Conservation (phyloP, 2,113 vertebrate genomes). For the Bos javanicus region DNA sequence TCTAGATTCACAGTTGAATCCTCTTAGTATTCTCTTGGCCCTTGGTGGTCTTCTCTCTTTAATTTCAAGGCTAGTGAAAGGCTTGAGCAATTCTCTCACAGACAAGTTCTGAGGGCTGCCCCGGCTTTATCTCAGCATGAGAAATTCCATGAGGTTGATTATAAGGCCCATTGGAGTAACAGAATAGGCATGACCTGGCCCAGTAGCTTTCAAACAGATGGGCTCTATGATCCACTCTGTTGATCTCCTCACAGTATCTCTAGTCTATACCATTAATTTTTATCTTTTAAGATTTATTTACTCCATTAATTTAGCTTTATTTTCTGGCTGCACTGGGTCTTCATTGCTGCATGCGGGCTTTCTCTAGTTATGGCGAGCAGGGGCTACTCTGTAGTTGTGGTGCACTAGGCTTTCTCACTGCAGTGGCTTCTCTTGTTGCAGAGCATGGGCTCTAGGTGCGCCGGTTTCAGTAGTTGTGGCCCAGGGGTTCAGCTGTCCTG, state of each 20-base stretch:
- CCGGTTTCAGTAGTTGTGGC: not conserved
- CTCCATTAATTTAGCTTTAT: not conserved
- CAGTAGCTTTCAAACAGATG: not conserved
- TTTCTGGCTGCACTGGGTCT: not conserved
- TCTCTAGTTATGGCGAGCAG: not conserved
- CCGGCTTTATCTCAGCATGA: not conserved
- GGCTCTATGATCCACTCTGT: not conserved
- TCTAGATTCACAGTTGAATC: not conserved
- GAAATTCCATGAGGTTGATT: not conserved
- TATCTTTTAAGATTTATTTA: not conserved
- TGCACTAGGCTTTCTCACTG: not conserved
- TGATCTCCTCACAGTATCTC: not conserved
- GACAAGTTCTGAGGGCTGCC: not conserved
- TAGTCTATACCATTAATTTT: not conserved
- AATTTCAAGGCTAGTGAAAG: not conserved
- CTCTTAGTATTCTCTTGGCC: not conserved
- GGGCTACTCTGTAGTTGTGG: not conserved
- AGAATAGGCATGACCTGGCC: not conserved
- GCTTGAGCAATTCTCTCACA: not conserved
- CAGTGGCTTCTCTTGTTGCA: not conserved
- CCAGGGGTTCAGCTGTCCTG: not conserved
- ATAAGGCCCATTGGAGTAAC: not conserved
- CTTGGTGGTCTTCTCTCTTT: not conserved
- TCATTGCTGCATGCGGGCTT: not conserved
- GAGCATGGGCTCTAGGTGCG: not conserved